Conservation (phyloP, 2,113 vertebrate species). For the Epinephelus moara region DNA sequence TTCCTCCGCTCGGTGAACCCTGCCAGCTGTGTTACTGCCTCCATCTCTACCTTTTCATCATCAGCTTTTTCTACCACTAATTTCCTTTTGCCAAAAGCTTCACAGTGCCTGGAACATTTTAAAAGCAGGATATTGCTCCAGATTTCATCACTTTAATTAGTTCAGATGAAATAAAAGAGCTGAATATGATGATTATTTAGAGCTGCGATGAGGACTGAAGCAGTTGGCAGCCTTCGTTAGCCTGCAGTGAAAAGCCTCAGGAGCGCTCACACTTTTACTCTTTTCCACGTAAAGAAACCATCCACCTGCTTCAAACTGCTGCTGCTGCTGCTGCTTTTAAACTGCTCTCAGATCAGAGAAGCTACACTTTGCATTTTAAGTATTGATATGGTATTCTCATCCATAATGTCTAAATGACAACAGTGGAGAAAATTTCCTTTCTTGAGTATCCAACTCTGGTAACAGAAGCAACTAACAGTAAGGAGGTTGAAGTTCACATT, state of each 20-base stretch:
- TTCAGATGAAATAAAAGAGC: conserved; percentile 57
- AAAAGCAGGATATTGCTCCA: conserved; percentile 51
- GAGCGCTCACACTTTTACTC: conserved; percentile 22
- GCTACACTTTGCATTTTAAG: no score
- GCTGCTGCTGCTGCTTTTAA: no score
- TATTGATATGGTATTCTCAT: no score
- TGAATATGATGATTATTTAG: conserved; percentile 62
- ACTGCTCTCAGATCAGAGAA: neutral
- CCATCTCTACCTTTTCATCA: conserved; percentile 66
- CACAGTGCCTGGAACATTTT: conserved; percentile 54
- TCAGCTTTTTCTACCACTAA: conserved; percentile 30
- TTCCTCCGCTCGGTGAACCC: conserved; percentile 7
- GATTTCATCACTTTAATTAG: conserved; percentile 76
- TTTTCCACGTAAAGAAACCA: conserved; percentile 25
- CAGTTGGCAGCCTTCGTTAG: conserved; percentile 21
- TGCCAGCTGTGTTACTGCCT: conserved; percentile 40
- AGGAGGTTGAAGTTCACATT: no score
- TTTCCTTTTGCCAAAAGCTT: conserved; percentile 58
- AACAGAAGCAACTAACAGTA: no score
- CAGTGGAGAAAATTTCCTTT: no score
- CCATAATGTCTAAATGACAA: no score
- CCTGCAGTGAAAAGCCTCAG: conserved; percentile 54
- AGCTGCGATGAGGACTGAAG: neutral
- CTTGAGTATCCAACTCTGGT: no score
- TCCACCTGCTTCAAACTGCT: conserved; percentile 16